Evolutionary conservation across 2,888 invertebrate genomes (phyloP).

Genomic region (Silvanus unidentatus): DNA sequence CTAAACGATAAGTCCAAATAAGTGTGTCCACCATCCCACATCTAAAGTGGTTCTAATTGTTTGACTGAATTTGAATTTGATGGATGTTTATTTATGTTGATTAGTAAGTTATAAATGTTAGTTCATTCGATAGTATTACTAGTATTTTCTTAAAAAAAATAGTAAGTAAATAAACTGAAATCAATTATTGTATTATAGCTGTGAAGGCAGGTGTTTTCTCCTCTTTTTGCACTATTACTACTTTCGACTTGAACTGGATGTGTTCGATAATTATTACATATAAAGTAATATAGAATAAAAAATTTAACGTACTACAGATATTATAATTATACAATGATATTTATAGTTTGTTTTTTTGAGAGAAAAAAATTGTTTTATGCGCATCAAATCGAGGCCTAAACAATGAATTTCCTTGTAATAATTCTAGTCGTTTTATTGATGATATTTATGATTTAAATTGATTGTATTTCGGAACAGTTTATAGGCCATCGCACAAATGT

Average conservation of each 20-base stretch:
- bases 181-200: too few species aligned
- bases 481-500: slow-evolving; percentile 32
- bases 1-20: too few species aligned
- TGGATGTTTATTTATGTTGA: too few species aligned
- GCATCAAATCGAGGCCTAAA: slow-evolving; percentile 39
- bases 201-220: slow-evolving; percentile 8
- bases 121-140: too few species aligned
- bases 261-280: slow-evolving; percentile 28
- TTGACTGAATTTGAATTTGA: too few species aligned
- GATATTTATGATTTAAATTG: slow-evolving; percentile 13
- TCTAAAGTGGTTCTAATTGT: too few species aligned
- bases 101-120: too few species aligned
- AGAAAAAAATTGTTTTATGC: slow-evolving; percentile 17
- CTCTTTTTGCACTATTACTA: slow-evolving; percentile 30
- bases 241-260: slow-evolving; percentile 35
- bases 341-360: background rate
- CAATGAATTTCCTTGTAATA: slow-evolving; percentile 35
- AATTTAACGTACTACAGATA: slow-evolving; percentile 11
- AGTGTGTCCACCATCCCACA: too few species aligned
- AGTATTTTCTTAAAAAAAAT: too few species aligned
- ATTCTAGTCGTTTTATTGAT: slow-evolving; percentile 36
- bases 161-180: too few species aligned
- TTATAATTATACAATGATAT: slow-evolving; percentile 3
- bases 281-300: slow-evolving; percentile 14
- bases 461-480: slow-evolving; percentile 32